Evolutionary conservation across 2,113 vertebrate species (phyloP).

Genomic region (Sylvietta virens): DNA sequence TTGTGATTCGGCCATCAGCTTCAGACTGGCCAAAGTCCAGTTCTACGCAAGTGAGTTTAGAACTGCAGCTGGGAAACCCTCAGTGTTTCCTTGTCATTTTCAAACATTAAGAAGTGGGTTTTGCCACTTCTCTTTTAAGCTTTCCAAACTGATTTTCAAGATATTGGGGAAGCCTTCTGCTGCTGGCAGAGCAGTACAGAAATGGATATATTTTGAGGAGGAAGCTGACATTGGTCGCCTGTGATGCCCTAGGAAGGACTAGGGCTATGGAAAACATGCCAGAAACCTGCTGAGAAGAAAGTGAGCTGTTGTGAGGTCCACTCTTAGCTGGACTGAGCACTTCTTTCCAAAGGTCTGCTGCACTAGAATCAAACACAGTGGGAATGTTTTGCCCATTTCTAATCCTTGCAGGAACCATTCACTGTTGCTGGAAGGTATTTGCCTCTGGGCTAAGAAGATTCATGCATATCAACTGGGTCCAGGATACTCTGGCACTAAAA

Average conservation of each 20-base stretch:
- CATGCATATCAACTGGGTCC: not conserved
- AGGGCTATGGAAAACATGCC: not conserved
- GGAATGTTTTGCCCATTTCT: not conserved
- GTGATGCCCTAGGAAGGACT: not conserved
- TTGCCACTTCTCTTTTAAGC: not conserved
- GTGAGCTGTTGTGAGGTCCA: not conserved
- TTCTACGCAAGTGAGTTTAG: not conserved
- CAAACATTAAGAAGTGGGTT: not conserved
- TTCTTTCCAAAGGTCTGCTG: not conserved
- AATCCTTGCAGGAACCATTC: not conserved
- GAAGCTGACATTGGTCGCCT: not conserved
- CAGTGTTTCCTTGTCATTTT: not conserved
- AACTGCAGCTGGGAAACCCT: not conserved
- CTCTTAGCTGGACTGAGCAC: not conserved
- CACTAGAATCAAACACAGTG: not conserved
- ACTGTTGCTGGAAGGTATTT: not conserved
- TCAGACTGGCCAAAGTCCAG: not conserved
- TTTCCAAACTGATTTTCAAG: not conserved
- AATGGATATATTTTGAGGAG: not conserved
- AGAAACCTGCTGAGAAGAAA: not conserved
- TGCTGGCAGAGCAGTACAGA: not conserved
- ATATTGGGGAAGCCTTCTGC: not conserved
- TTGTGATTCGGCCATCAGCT: not conserved
- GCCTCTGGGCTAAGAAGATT: not conserved
- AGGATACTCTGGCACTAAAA: not conserved